A percentile compares a stretch with the other conserved stretches of the same genome.
Evolutionary conservation across 2,113 vertebrate genomes (phyloP).

Genomic region (Rattus norvegicus): DNA sequence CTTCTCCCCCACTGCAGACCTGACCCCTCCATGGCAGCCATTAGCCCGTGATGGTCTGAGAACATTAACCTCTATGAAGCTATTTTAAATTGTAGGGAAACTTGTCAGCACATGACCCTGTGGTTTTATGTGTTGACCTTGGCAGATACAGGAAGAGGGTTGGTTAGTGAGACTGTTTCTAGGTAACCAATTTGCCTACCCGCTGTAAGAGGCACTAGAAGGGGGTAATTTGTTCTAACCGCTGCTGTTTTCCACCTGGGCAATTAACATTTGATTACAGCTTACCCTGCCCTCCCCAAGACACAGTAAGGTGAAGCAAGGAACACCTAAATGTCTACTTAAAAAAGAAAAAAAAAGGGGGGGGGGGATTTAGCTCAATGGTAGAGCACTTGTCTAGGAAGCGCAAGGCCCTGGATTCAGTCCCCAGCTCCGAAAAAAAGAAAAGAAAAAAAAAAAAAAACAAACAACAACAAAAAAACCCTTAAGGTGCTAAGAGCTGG

Average conservation of each 20-base stretch:
- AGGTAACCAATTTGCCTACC: conserved; percentile 69
- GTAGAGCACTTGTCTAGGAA: too few species aligned
- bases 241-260: conserved; percentile 48
- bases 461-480: conserved; percentile 39
- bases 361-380: too few species aligned
- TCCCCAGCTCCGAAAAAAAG: too few species aligned
- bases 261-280: conserved; percentile 64
- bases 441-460: too few species aligned
- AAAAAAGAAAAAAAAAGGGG: background rate
- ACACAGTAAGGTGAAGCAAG: background rate
- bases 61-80: conserved; percentile 28
- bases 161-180: conserved; percentile 48
- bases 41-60: background rate
- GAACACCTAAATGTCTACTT: conserved; percentile 11
- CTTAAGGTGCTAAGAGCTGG: background rate
- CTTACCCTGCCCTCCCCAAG: background rate
- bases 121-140: conserved; percentile 41
- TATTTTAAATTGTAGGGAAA: conserved; percentile 49
- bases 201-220: conserved; percentile 24
- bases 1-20: background rate
- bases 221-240: conserved; percentile 57
- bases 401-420: too few species aligned
- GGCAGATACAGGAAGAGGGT: conserved; percentile 30
- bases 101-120: background rate
- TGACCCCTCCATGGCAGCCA: background rate